Conservation (phyloP, 2,113 vertebrate species). For the Micronycteris hirsuta region DNA sequence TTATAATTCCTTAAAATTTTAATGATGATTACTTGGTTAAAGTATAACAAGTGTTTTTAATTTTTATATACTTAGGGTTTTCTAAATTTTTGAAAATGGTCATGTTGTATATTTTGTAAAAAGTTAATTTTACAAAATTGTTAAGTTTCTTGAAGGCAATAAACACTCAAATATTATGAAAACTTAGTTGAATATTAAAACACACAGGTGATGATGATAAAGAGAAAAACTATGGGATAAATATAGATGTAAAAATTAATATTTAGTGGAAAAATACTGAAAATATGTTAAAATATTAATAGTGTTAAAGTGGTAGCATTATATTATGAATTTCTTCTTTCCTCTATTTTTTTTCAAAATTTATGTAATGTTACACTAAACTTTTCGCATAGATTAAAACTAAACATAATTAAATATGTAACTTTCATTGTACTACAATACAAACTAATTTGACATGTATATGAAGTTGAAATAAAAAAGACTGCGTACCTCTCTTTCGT, state of each 20-base stretch:
- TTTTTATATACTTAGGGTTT: neutral
- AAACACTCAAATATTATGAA: neutral
- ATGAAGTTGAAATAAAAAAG: constrained; percentile 32
- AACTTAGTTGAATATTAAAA: constrained; percentile 20
- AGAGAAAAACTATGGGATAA: neutral
- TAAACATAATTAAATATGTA: neutral
- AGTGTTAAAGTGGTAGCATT: neutral
- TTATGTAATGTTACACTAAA: neutral
- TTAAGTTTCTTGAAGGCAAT: neutral
- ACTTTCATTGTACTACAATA: neutral
- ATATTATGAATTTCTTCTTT: neutral
- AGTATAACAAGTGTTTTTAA: neutral
- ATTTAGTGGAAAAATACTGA: neutral
- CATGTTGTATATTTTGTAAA: neutral
- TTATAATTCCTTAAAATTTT: constrained; percentile 18
- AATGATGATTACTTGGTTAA: neutral
- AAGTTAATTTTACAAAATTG: constrained; percentile 25
- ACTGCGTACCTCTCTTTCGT: constrained; percentile 93
- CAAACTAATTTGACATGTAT: neutral
- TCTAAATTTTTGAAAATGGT: neutral
- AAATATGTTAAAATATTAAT: neutral
- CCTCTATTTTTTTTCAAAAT: neutral
- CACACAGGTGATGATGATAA: neutral
- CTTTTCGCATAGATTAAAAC: neutral
- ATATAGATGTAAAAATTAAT: neutral